Percentiles rank a stretch among this genome's conserved stretches.
phyloP scores from a whole-genome alignment of 2,888 invertebrate species.

The Hemistola chrysoprasaria region DNA sequence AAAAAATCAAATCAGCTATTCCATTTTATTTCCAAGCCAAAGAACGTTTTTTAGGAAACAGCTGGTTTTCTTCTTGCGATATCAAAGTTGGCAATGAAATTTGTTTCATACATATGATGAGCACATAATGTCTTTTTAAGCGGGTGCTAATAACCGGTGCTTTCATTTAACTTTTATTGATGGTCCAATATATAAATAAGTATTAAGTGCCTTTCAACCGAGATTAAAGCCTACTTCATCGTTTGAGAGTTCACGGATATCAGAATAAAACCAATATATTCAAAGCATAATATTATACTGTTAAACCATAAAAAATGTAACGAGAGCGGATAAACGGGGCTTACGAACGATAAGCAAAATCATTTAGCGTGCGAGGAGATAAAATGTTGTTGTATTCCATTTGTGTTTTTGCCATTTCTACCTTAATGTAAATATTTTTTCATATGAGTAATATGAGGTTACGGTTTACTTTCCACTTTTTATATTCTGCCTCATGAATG shows the following conservation, averaged over 20 bases:
- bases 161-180: too few species aligned
- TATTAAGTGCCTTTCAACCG: constrained; percentile 5
- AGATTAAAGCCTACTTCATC: constrained; percentile 8
- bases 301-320: constrained; percentile 30
- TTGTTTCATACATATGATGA: too few species aligned
- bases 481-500: constrained; percentile 26
- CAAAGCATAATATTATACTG: constrained; percentile 26
- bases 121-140: too few species aligned
- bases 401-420: constrained; percentile 26
- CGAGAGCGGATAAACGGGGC: constrained; percentile 27
- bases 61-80: too few species aligned
- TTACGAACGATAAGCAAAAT: constrained; percentile 34
- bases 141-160: too few species aligned
- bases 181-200: too few species aligned
- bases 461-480: constrained; percentile 19
- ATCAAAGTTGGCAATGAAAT: too few species aligned
- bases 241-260: constrained; percentile 8
- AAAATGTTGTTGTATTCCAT: constrained; percentile 31
- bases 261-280: constrained; percentile 21
- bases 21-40: too few species aligned
- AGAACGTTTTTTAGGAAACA: too few species aligned
- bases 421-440: constrained; percentile 29
- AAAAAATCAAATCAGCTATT: too few species aligned
- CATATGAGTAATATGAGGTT: constrained; percentile 28
- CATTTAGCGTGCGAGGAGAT: constrained; percentile 32